Percentiles rank a stretch among this genome's conserved stretches.
Evolutionary conservation across 2,888 invertebrate genomes (phyloP).

Genomic region (Rhagium mordax): DNA sequence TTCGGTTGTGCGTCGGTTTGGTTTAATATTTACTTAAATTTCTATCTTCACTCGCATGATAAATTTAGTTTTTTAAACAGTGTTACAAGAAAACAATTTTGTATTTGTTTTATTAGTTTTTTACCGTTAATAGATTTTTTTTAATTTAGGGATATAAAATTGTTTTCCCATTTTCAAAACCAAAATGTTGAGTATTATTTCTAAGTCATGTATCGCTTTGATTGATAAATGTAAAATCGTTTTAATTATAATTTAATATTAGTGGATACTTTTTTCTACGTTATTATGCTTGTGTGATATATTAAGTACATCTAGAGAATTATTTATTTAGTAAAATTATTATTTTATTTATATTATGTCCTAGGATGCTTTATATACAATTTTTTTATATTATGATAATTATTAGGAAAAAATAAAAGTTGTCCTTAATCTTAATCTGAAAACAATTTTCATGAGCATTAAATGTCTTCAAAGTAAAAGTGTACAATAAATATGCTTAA

Average conservation of each 20-base stretch:
- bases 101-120: neutral
- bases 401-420: neutral
- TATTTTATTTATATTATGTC: neutral
- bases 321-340: neutral
- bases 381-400: neutral
- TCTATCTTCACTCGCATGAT: neutral
- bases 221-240: neutral
- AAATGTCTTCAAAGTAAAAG: no score
- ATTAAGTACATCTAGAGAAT: neutral
- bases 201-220: neutral
- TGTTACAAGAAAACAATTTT: neutral
- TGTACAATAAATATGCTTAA: no score
- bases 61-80: no score
- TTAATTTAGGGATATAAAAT: neutral
- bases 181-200: neutral
- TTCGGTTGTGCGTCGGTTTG: no score
- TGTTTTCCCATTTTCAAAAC: neutral
- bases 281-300: neutral
- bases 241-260: no score
- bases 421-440: no score
- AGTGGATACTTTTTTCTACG: no score
- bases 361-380: neutral
- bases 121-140: neutral
- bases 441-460: no score
- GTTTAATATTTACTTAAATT: neutral